Conservation (phyloP, 2,113 vertebrate species). For the Tragulus kanchil region DNA sequence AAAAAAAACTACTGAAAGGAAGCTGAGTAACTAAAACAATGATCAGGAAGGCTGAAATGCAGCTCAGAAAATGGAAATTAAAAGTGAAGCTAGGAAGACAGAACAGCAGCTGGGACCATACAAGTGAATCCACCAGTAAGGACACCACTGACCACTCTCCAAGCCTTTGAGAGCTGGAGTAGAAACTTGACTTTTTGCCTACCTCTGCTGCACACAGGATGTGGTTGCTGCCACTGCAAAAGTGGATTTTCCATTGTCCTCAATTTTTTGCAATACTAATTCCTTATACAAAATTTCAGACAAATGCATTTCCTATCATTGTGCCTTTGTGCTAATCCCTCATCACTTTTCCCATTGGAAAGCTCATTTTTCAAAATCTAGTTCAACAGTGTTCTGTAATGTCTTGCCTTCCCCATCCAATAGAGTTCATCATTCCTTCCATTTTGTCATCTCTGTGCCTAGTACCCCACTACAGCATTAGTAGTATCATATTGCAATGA, state of each 20-base stretch:
- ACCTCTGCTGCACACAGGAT: neutral
- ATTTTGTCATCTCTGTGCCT: neutral
- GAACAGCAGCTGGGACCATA: neutral
- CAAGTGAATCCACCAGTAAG: neutral
- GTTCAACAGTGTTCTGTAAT: neutral
- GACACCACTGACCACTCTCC: neutral
- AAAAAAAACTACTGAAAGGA: neutral
- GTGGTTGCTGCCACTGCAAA: neutral
- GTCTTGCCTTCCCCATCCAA: neutral
- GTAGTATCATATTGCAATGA: neutral
- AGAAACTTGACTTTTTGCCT: neutral
- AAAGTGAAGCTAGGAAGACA: neutral
- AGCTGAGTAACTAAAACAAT: neutral
- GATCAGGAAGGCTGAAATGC: neutral
- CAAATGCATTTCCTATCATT: neutral
- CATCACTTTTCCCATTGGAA: neutral
- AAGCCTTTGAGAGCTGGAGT: neutral
- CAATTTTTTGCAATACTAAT: neutral
- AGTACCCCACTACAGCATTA: neutral
- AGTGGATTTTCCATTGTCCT: neutral
- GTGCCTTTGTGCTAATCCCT: neutral
- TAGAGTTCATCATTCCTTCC: neutral
- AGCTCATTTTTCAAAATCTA: slow-evolving; percentile 22
- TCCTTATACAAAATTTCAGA: neutral
- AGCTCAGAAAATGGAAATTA: neutral